These are phyloP conservation scores for Pyrrhosoma nymphula DNA, from an alignment of 2,888 invertebrate genomes.

Conservation along the genomic window DNA sequence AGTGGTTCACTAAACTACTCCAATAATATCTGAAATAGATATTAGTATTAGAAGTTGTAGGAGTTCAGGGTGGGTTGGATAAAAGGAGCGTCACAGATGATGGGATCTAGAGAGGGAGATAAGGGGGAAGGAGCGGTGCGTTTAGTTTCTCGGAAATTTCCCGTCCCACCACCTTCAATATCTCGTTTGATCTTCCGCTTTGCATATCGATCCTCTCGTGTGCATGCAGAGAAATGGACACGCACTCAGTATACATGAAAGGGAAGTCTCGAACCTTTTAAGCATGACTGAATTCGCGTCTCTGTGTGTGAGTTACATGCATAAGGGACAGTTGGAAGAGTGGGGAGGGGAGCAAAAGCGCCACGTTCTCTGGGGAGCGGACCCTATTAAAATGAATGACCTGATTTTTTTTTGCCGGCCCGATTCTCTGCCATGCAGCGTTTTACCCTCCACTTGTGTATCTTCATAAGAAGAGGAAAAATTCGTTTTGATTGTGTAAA, in stretches of 20 bases:
- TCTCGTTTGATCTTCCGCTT: not conserved
- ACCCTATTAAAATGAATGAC: not conserved
- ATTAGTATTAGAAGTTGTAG: too few relatives aligned
- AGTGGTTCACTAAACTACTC: too few relatives aligned
- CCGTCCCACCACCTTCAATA: not conserved
- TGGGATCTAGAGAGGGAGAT: not conserved
- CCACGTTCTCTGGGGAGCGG: not conserved
- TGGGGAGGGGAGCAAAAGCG: not conserved
- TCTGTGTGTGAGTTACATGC: not conserved
- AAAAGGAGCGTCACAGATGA: too few relatives aligned
- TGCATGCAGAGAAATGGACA: not conserved
- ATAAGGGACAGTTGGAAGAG: not conserved
- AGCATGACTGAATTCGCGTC: not conserved
- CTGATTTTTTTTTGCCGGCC: not conserved
- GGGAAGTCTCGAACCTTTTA: not conserved
- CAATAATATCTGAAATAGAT: too few relatives aligned
- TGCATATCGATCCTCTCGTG: not conserved
- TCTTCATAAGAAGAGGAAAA: not conserved
- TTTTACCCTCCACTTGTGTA: not conserved
- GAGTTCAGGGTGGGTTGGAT: too few relatives aligned
- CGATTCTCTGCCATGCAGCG: not conserved
- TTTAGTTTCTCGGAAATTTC: not conserved
- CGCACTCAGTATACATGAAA: not conserved
- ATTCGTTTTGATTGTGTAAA: too few relatives aligned
- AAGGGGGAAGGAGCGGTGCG: not conserved